Conservation (phyloP, 2,797 vertebrate species). For the Esox masquinongy region DNA sequence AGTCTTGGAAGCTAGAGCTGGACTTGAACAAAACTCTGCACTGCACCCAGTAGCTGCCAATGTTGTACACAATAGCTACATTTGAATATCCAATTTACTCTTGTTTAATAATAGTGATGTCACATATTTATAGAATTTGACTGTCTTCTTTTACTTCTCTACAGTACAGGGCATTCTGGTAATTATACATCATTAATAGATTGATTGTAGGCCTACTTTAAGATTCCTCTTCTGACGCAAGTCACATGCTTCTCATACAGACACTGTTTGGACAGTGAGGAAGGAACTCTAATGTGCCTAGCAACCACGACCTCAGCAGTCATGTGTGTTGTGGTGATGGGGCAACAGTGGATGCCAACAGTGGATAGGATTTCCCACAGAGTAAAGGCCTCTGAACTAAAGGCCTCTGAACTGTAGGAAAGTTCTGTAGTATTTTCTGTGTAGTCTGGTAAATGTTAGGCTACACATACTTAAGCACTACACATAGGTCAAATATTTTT, state of each 20-base stretch:
- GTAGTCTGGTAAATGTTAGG: neutral
- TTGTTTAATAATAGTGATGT: neutral
- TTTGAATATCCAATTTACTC: neutral
- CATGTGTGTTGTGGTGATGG: constrained; percentile 57
- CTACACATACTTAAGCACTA: too few relatives aligned
- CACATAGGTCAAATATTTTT: too few relatives aligned
- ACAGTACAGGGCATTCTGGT: neutral
- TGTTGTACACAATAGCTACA: neutral
- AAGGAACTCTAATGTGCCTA: constrained; percentile 20
- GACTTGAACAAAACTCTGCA: neutral
- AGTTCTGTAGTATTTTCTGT: neutral
- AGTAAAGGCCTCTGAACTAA: constrained; percentile 4
- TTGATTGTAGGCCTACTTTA: neutral
- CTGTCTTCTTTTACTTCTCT: neutral
- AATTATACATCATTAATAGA: neutral
- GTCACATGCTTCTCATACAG: neutral
- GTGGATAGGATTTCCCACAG: constrained; percentile 10
- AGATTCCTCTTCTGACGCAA: neutral
- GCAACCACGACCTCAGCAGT: constrained; percentile 33
- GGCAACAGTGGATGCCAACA: constrained; percentile 33
- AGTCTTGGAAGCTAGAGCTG: neutral
- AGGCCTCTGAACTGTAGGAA: neutral
- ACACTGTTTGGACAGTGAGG: constrained; percentile 4
- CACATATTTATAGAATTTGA: neutral
- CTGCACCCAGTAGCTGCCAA: neutral